Percentiles rank a stretch among this genome's conserved stretches.
Evolutionary conservation across 2,888 invertebrate species (phyloP).

Genomic region (Luffia ferchaultella): DNA sequence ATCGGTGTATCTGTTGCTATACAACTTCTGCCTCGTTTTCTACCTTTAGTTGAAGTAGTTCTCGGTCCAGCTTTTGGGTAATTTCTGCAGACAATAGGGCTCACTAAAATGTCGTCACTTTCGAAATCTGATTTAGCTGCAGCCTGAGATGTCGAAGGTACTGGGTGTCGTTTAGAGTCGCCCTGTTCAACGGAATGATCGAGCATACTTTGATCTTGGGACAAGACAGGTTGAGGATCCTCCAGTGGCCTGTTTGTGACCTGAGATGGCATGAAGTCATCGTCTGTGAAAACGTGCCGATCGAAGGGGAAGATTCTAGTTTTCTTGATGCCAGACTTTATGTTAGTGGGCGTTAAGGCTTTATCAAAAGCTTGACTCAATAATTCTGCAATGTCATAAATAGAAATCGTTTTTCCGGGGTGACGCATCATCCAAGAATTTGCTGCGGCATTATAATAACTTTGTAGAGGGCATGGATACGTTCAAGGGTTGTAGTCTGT

Average conservation of each 20-base stretch:
- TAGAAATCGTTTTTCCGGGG: conserved; percentile 27
- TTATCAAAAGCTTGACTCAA: conserved; percentile 18
- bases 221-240: too few species aligned
- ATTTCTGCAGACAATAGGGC: too few species aligned
- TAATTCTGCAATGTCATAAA: conserved; percentile 26
- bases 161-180: too few species aligned
- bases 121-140: neutral
- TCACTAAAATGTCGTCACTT: too few species aligned
- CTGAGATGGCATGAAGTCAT: conserved; percentile 18
- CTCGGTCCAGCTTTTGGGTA: neutral
- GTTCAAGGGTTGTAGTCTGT: conserved; percentile 29
- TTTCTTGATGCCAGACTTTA: conserved; percentile 23
- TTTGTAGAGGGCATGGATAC: conserved; percentile 25
- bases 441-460: conserved; percentile 20
- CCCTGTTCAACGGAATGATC: too few species aligned
- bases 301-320: conserved; percentile 24
- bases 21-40: neutral
- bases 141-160: neutral
- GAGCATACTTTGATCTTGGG: too few species aligned
- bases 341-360: conserved; percentile 27
- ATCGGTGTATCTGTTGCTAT: conserved; percentile 10
- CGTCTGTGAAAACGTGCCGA: conserved; percentile 20
- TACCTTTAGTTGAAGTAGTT: neutral
- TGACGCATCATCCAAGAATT: conserved; percentile 25
- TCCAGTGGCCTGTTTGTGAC: conserved; percentile 15